Evolutionary conservation across 2,113 vertebrate species (phyloP).

Genomic region (Odobenus rosmarus): DNA sequence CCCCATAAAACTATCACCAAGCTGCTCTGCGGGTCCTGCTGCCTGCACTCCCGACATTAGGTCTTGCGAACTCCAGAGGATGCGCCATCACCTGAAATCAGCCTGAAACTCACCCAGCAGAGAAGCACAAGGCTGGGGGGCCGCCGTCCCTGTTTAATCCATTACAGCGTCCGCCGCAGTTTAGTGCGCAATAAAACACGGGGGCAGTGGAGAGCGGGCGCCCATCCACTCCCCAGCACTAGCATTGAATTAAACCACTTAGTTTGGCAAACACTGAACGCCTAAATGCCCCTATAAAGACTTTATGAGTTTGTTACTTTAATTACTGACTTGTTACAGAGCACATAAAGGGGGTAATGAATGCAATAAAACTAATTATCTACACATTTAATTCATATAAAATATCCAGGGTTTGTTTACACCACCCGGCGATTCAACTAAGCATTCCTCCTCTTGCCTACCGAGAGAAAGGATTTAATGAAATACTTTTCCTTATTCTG

Average conservation of each 20-base stretch:
- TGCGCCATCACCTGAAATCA: background rate
- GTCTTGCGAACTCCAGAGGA: background rate
- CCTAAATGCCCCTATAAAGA: slow-evolving; percentile 91
- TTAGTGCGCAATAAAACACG: slow-evolving; percentile 72
- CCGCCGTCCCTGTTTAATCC: slow-evolving; percentile 71
- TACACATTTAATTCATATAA: slow-evolving; percentile 91
- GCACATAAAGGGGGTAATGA: slow-evolving; percentile 95
- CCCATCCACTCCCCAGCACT: slow-evolving; percentile 75
- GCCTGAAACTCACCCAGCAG: slow-evolving; percentile 55
- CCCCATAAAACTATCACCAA: slow-evolving; percentile 86
- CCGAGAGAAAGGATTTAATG: slow-evolving; percentile 84
- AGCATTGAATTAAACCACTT: slow-evolving; percentile 89
- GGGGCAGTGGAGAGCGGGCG: slow-evolving; percentile 28
- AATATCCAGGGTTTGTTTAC: slow-evolving; percentile 86
- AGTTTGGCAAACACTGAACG: slow-evolving; percentile 87
- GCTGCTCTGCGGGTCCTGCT: slow-evolving; percentile 20
- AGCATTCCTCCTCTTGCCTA: slow-evolving; percentile 80
- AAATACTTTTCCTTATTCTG: slow-evolving; percentile 78
- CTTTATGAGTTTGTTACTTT: slow-evolving; percentile 95
- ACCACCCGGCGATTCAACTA: slow-evolving; percentile 75
- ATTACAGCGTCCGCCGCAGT: slow-evolving; percentile 68
- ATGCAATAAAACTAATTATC: slow-evolving; percentile 96
- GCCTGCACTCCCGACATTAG: slow-evolving; percentile 10
- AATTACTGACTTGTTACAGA: slow-evolving; percentile 95
- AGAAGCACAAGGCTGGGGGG: slow-evolving; percentile 42